Conservation (phyloP, 2,113 vertebrate species). For the Prinia subflava region DNA sequence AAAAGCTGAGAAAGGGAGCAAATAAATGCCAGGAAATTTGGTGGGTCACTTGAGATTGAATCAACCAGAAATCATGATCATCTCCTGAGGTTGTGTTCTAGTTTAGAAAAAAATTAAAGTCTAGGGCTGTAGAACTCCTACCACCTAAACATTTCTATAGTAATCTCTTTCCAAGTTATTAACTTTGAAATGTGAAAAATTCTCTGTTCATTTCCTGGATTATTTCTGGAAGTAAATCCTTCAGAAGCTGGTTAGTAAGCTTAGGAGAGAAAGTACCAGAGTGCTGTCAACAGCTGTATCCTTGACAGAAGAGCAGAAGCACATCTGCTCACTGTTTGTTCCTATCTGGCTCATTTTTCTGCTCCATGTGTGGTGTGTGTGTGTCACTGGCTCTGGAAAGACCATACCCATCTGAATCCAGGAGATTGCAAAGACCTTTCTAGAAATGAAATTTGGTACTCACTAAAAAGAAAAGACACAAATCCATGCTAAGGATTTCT, state of each 20-base stretch:
- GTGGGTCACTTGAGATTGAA: not conserved
- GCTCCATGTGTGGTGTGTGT: not conserved
- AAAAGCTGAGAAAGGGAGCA: not conserved
- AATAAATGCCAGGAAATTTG: not conserved
- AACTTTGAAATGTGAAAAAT: conserved; percentile 47
- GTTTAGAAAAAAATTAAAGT: not conserved
- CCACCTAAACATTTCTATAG: not conserved
- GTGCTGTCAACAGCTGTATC: conserved; percentile 30
- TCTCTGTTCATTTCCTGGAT: conserved; percentile 16
- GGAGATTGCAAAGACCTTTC: not conserved
- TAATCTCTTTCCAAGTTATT: conserved; percentile 41
- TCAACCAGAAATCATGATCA: not conserved
- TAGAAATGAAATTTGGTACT: not conserved
- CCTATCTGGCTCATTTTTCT: not conserved
- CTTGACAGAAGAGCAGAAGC: not conserved
- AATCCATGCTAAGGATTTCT: not conserved
- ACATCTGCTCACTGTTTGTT: not conserved
- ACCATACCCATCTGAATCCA: not conserved
- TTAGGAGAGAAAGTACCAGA: not conserved
- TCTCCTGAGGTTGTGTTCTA: not conserved
- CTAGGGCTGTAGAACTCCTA: not conserved
- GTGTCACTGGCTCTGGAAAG: not conserved
- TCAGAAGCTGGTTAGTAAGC: not conserved
- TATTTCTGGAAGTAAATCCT: conserved; percentile 41
- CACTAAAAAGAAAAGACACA: not conserved